Base-by-base conservation (phyloP, 2,888 invertebrate species). In the Cabera pusaria region DNA sequence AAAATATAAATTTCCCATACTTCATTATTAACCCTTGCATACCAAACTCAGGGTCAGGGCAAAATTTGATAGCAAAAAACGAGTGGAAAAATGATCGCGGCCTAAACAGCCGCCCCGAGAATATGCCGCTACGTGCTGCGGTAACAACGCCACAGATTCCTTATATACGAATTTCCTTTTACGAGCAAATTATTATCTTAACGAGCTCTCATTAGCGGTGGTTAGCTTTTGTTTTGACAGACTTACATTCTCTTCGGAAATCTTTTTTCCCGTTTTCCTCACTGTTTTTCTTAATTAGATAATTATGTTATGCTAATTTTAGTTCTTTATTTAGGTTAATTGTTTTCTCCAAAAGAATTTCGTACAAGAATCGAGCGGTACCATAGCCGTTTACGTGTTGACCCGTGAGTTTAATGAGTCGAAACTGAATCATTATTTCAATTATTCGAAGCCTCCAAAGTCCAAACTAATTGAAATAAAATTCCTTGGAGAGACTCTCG, bases 251-350 rank as follows among this genome's bases (percentile, higher is more conserved):
- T 53, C 56, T 56, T 51, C 34, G 31, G 52, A 48, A 51, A 55
- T 58, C 47, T 67, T 63, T 64, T 49, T 56, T 48, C 50, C 48
- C 52, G 49, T 56, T 52, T 38, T 24, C 45, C 39, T 46, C 52
- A 44, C 59, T 58, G 5, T 67, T 70, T 64, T 67, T 61, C 59
- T 54, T 59, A 64, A 66, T 73, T 72, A 57, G 49, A 52, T 64
- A 75, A 79, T 79, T 73, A 75, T 68, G 64, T 75, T 74, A 78
- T 75, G 77, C 65, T 64, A 76, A 78, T 80, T 71, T 66, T 53
- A 57, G 53, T 57, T 59, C 39, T n/a, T n/a, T 48, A 52, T 54
- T 48, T 32, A 36, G 55, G 61, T 62, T 64, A 63, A 69, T 66
- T 63, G 56, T 58, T 55, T 24, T 36, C 11, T 37, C 22, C 8